These are phyloP conservation scores for Chromobotia macracanthus DNA, from an alignment of 2,797 vertebrate genomes.

Conservation along the genomic window DNA sequence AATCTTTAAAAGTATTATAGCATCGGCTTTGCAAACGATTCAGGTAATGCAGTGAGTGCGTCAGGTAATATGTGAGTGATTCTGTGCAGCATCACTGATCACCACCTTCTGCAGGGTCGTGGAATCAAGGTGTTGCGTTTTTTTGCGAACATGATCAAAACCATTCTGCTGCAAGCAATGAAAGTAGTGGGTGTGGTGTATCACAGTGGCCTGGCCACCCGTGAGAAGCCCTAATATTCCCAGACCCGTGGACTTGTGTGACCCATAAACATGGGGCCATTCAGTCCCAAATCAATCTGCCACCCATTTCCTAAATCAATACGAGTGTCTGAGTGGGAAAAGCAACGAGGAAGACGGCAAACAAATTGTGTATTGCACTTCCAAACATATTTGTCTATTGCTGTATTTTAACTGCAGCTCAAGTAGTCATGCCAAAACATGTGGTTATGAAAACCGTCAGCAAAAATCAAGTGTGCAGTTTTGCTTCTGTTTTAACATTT, in stretches of 20 bases:
- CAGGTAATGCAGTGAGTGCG: background rate
- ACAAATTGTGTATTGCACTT: background rate
- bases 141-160: slow-evolving; percentile 62
- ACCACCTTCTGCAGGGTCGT: slow-evolving; percentile 41
- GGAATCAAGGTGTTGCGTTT: slow-evolving; percentile 50
- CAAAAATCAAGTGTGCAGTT: background rate
- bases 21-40: background rate
- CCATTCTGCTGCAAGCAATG: slow-evolving; percentile 57
- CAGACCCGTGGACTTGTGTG: slow-evolving; percentile 51
- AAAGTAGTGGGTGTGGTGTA: slow-evolving; percentile 61
- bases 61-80: slow-evolving; percentile 16
- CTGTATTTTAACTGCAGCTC: background rate
- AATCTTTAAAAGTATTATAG: background rate
- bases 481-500: background rate
- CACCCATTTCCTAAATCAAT: slow-evolving; percentile 60
- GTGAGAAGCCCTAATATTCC: slow-evolving; percentile 51
- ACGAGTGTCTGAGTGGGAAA: slow-evolving; percentile 21
- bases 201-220: slow-evolving; percentile 61
- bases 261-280: slow-evolving; percentile 60
- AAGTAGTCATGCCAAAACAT: background rate
- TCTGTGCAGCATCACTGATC: slow-evolving; percentile 3
- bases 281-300: slow-evolving; percentile 57
- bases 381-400: background rate
- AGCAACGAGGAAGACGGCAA: background rate
- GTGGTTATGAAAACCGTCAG: background rate